A percentile compares a stretch with the other conserved stretches of the same genome.
phyloP scores from a whole-genome alignment of 1,140 invertebrate species.

The Psilanteris sp. region DNA sequence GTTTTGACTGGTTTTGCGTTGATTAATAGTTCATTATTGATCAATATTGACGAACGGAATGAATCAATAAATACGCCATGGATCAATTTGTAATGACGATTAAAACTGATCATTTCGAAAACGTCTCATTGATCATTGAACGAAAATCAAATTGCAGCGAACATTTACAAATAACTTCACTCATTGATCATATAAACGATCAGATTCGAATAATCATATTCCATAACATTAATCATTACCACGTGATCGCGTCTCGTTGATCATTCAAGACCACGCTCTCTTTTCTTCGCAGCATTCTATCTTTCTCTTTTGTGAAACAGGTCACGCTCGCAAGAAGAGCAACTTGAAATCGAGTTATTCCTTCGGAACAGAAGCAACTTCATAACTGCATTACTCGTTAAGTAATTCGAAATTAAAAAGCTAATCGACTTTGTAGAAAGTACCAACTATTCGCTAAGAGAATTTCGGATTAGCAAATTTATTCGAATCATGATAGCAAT shows the following conservation, averaged over 20 bases:
- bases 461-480: conserved; percentile 45
- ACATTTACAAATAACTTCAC: conserved; percentile 3
- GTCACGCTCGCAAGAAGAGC: conserved; percentile 40
- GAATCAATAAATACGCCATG: too few relatives aligned
- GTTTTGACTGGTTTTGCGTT: too few relatives aligned
- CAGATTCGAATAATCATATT: conserved; percentile 4
- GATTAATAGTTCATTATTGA: too few relatives aligned
- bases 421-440: conserved; percentile 52
- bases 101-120: too few relatives aligned
- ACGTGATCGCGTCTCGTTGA: conserved; percentile 24
- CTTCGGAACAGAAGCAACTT: conserved; percentile 60
- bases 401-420: conserved; percentile 66
- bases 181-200: background rate
- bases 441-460: conserved; percentile 48
- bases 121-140: background rate
- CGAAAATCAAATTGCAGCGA: background rate
- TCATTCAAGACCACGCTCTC: conserved; percentile 7
- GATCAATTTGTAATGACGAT: too few relatives aligned
- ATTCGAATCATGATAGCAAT: conserved; percentile 6
- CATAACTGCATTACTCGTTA: conserved; percentile 62
- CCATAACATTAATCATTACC: conserved; percentile 15
- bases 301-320: conserved; percentile 42
- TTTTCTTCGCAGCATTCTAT: background rate
- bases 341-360: conserved; percentile 64
- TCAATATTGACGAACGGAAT: too few relatives aligned